These are phyloP conservation scores for Gadus chalcogrammus DNA, from an alignment of 2,113 vertebrate species.

Conservation along the genomic window DNA sequence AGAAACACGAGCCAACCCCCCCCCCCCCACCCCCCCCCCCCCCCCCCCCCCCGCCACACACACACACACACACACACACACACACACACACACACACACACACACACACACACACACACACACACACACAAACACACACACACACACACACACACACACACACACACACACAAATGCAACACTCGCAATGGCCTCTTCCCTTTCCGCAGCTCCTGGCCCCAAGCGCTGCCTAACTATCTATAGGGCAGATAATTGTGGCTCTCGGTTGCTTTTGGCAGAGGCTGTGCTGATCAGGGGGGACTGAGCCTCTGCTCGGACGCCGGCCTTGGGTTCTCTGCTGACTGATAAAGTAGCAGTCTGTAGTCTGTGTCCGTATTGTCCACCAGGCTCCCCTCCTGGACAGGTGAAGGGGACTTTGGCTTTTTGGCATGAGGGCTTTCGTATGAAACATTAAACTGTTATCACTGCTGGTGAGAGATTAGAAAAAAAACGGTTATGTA, in stretches of 20 bases:
- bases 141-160: conserved; percentile 22
- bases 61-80: too few species aligned
- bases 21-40: background rate
- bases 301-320: conserved; percentile 39
- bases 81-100: too few species aligned
- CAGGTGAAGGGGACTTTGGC: too few species aligned
- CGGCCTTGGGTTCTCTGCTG: conserved; percentile 29
- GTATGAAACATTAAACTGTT: conserved; percentile 22
- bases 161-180: background rate
- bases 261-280: conserved; percentile 52
- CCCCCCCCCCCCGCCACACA: too few species aligned
- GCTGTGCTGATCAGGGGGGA: conserved; percentile 44
- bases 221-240: conserved; percentile 47
- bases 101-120: too few species aligned
- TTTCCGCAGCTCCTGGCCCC: conserved; percentile 47
- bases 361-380: too few species aligned
- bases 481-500: background rate
- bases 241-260: conserved; percentile 56
- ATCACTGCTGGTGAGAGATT: background rate
- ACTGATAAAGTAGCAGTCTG: conserved; percentile 18
- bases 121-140: background rate
- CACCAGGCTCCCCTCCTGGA: too few species aligned
- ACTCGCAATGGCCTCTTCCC: conserved; percentile 51
- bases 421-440: background rate
- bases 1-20: conserved; percentile 60